Percentiles rank a stretch among this genome's conserved stretches.
phyloP scores from a whole-genome alignment of 1,140 invertebrate species.

The Drosophila chauvacae region DNA sequence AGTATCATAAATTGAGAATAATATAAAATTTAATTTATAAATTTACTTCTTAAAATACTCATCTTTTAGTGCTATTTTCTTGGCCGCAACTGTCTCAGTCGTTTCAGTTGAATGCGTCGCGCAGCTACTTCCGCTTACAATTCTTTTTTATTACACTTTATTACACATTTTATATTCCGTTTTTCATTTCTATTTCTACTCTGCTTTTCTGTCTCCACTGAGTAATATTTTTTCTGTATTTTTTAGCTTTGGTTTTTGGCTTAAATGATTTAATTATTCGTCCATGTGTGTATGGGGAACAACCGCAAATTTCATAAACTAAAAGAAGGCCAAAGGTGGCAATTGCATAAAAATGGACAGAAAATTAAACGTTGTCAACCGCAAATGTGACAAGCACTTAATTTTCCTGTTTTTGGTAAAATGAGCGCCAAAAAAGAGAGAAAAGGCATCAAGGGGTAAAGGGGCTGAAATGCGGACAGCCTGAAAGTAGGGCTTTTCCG shows the following conservation, averaged over 20 bases:
- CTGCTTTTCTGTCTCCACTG: constrained; percentile 7
- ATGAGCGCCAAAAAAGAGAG: constrained; percentile 47
- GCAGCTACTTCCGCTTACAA: constrained; percentile 77
- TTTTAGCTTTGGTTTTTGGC: constrained; percentile 42
- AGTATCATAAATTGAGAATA: background rate
- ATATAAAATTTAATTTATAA: background rate
- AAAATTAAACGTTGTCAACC: constrained; percentile 75
- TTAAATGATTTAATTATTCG: constrained; percentile 75
- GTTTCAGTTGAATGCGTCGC: constrained; percentile 77
- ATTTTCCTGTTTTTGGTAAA: constrained; percentile 75
- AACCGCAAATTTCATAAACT: constrained; percentile 8
- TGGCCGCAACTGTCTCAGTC: constrained; percentile 37
- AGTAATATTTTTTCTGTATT: constrained; percentile 16
- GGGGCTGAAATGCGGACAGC: background rate
- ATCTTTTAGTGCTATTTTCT: constrained; percentile 7
- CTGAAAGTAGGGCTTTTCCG: background rate
- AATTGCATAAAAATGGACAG: constrained; percentile 61
- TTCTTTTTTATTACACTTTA: constrained; percentile 77
- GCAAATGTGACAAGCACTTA: constrained; percentile 78
- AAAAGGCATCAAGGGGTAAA: background rate
- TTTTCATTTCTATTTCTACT: constrained; percentile 61
- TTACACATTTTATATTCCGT: constrained; percentile 70
- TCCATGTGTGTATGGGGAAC: constrained; percentile 33
- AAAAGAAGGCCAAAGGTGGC: constrained; percentile 18
- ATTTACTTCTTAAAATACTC: background rate